phyloP scores from a whole-genome alignment of 1,140 invertebrate genomes.

The Vanessa atalanta region DNA sequence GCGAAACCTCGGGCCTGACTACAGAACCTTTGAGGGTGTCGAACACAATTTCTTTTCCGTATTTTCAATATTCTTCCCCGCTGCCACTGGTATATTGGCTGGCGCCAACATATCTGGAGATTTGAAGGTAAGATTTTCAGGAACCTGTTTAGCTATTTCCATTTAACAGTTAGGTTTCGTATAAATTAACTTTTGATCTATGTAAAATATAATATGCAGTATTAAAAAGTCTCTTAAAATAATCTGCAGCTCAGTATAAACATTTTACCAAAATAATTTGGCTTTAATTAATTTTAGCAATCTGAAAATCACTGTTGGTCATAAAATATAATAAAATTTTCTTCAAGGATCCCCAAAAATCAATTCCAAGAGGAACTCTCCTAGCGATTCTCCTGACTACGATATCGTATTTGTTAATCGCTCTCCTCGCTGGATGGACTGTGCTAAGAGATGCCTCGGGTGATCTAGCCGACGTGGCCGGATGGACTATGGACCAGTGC shows the following conservation, averaged over 20 bases:
- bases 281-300: too few species aligned
- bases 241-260: too few species aligned
- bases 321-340: not conserved
- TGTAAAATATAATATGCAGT: not conserved
- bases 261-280: too few species aligned
- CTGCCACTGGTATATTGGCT: conserved; percentile 96
- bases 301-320: not conserved
- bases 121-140: conserved; percentile 84
- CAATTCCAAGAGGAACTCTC: conserved; percentile 95
- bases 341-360: conserved; percentile 91
- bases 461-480: conserved; percentile 79
- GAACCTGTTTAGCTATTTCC: too few species aligned
- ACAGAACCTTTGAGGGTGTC: conserved; percentile 84
- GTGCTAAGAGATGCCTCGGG: conserved; percentile 90
- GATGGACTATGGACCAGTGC: conserved; percentile 80
- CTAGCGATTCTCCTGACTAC: conserved; percentile 93
- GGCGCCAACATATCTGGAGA: conserved; percentile 97
- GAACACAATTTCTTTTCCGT: conserved; percentile 96
- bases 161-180: too few species aligned
- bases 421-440: conserved; percentile 87
- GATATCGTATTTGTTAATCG: conserved; percentile 91
- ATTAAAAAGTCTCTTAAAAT: too few species aligned
- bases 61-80: conserved; percentile 98
- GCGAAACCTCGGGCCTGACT: conserved; percentile 89
- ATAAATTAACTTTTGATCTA: not conserved